phyloP scores from a whole-genome alignment of 2,888 invertebrate genomes.

The Drosophila lutescens region DNA sequence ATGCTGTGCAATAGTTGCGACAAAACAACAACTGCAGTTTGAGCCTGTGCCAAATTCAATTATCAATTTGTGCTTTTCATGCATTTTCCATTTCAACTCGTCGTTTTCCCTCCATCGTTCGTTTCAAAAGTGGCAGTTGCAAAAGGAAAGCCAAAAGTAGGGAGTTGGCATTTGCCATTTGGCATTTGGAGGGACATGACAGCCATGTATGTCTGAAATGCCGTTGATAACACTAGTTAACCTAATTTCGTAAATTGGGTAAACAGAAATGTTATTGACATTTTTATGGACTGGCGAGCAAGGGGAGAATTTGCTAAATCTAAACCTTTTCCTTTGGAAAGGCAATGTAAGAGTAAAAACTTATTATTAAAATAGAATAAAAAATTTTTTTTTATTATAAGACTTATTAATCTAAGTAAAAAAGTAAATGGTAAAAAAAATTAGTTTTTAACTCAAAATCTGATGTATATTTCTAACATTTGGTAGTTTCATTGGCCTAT shows the following conservation, averaged over 20 bases:
- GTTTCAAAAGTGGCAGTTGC: slow-evolving; percentile 29
- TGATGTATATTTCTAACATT: not conserved
- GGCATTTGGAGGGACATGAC: slow-evolving; percentile 13
- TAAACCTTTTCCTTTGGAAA: too few relatives aligned
- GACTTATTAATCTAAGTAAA: too few relatives aligned
- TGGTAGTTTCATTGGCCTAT: not conserved
- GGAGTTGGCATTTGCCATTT: slow-evolving; percentile 1
- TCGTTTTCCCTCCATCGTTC: slow-evolving; percentile 10
- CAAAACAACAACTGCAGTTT: slow-evolving; percentile 59
- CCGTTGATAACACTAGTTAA: slow-evolving; percentile 28
- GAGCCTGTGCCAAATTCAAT: slow-evolving; percentile 76
- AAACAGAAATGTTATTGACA: slow-evolving; percentile 15
- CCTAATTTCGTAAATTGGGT: slow-evolving; percentile 22
- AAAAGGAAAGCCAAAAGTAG: not conserved
- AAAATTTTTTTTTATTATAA: too few relatives aligned
- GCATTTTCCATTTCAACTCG: slow-evolving; percentile 40
- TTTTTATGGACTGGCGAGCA: not conserved
- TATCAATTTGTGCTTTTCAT: slow-evolving; percentile 71
- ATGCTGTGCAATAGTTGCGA: slow-evolving; percentile 26
- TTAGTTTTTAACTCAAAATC: too few relatives aligned
- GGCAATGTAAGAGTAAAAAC: too few relatives aligned
- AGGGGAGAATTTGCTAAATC: too few relatives aligned
- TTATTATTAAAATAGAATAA: too few relatives aligned
- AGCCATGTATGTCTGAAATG: slow-evolving; percentile 8
- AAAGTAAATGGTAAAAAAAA: too few relatives aligned